Percentiles rank a stretch among this genome's conserved stretches.
These are phyloP conservation scores for Ceramica pisi DNA, from an alignment of 2,888 invertebrate species.

Conservation along the genomic window DNA sequence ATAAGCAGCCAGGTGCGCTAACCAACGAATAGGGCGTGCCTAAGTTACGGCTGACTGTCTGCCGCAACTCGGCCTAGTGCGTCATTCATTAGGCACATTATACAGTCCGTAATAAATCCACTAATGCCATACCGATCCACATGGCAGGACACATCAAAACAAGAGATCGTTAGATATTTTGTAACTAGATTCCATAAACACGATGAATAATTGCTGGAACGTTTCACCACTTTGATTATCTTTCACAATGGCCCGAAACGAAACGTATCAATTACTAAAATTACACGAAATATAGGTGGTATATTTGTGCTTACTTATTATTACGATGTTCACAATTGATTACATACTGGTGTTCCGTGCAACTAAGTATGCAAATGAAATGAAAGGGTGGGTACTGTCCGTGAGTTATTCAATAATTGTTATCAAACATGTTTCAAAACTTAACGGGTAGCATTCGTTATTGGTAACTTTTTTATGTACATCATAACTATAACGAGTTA, in stretches of 20 bases:
- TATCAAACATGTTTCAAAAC: constrained; percentile 68
- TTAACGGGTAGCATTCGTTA: constrained; percentile 52
- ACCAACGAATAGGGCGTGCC: constrained; percentile 45
- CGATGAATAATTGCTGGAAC: constrained; percentile 64
- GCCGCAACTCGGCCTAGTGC: constrained; percentile 36
- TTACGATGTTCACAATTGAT: constrained; percentile 72
- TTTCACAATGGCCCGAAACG: constrained; percentile 75
- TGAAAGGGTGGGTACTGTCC: constrained; percentile 70
- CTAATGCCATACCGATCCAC: constrained; percentile 53
- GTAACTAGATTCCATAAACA: constrained; percentile 67
- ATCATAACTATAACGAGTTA: constrained; percentile 39
- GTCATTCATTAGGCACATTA: constrained; percentile 53
- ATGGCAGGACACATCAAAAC: constrained; percentile 60
- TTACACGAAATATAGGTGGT: constrained; percentile 69
- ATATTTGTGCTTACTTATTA: constrained; percentile 67
- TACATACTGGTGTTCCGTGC: constrained; percentile 63
- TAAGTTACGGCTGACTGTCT: constrained; percentile 45
- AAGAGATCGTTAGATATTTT: constrained; percentile 63
- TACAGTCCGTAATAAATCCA: constrained; percentile 49
- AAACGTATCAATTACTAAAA: constrained; percentile 74
- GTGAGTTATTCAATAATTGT: constrained; percentile 69
- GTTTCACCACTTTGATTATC: constrained; percentile 71
- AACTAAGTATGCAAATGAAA: constrained; percentile 76
- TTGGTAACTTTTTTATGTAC: constrained; percentile 51
- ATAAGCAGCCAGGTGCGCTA: constrained; percentile 47